A percentile compares a stretch with the other conserved stretches of the same genome.
Conservation (phyloP, 2,797 vertebrate species). For the Sebastes oblongus region DNA sequence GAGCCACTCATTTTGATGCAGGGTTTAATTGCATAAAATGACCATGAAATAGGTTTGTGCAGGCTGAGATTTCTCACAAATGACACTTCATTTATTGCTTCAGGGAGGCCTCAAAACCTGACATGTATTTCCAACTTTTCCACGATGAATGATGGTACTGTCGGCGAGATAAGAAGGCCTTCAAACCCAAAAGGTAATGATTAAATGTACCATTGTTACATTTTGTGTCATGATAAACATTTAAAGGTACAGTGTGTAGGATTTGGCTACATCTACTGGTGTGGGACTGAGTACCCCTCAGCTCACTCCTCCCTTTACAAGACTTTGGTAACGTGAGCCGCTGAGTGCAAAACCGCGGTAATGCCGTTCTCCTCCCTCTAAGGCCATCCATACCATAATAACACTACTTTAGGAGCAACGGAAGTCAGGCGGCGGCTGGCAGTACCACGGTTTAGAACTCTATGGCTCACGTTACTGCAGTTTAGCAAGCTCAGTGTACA, state of each 20-base stretch:
- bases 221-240: neutral
- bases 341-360: too few relatives aligned
- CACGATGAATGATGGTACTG: neutral
- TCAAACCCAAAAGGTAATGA: neutral
- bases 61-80: conserved; percentile 2
- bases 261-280: too few relatives aligned
- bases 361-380: too few relatives aligned
- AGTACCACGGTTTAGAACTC: too few relatives aligned
- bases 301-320: too few relatives aligned
- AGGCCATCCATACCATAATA: too few relatives aligned
- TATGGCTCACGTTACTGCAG: too few relatives aligned
- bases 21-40: neutral
- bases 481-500: too few relatives aligned
- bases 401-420: too few relatives aligned
- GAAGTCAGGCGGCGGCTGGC: too few relatives aligned
- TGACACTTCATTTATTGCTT: neutral
- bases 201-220: neutral
- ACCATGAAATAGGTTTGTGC: neutral
- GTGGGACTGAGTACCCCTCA: too few relatives aligned
- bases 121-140: neutral
- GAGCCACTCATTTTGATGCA: neutral
- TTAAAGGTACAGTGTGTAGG: neutral
- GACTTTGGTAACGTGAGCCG: too few relatives aligned
- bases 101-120: neutral
- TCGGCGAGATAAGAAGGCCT: neutral